Conservation (phyloP, 2,113 vertebrate genomes). For the Brachyhypopomus gauderio region DNA sequence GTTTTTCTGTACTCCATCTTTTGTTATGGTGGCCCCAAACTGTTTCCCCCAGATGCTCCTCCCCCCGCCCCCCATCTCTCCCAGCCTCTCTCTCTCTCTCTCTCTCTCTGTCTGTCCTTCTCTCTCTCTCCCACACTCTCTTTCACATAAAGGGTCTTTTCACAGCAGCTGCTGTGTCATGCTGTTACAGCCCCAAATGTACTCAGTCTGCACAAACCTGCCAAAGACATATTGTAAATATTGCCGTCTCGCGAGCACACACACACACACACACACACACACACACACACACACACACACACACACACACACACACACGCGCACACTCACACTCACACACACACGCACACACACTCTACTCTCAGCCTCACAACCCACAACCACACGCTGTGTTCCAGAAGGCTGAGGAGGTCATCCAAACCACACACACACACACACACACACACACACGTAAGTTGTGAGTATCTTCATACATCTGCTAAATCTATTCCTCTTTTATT, state of each 20-base stretch:
- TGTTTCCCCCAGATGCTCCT: no score
- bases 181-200: conserved; percentile 56
- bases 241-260: conserved; percentile 40
- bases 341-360: conserved; percentile 33
- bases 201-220: conserved; percentile 50
- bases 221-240: conserved; percentile 56
- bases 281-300: no score
- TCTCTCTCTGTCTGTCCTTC: conserved; percentile 12
- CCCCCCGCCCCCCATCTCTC: background rate
- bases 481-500: conserved; percentile 26
- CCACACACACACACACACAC: conserved; percentile 12
- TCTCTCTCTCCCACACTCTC: conserved; percentile 6
- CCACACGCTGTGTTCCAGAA: conserved; percentile 13
- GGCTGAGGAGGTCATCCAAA: conserved; percentile 9
- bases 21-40: no score
- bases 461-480: conserved; percentile 41
- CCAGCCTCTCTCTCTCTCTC: background rate
- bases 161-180: conserved; percentile 50
- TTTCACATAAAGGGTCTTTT: conserved; percentile 54
- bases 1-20: no score
- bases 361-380: conserved; percentile 19
- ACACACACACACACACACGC: no score
- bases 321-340: no score
- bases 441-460: conserved; percentile 12
- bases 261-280: no score